Evolutionary conservation across 2,888 invertebrate genomes (phyloP), one percentile per base, ranked within the genome.

Genomic region (Eristalinus sepulchralis): DNA sequence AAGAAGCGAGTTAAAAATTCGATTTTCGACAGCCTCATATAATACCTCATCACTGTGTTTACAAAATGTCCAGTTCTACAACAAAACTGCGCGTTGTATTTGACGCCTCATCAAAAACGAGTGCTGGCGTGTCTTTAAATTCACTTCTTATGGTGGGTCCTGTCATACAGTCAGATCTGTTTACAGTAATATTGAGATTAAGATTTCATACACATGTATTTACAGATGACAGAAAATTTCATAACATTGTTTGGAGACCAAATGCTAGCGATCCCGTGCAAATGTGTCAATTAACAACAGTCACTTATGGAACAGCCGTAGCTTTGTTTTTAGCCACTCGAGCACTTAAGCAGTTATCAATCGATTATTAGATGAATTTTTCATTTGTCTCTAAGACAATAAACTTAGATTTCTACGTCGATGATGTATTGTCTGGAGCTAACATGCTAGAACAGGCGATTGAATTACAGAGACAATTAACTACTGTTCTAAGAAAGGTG

Each of bases 151-250:
- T 47, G 59, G 47, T 76, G 3, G 71, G 66, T 47, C 55, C 63
- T 27, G 57, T 70, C 13, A 20, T 80, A 10, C 83, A 88, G 47
- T 63, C 62, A 6, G 77, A 88, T 53, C 34, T 77, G 0, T 60
- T 63, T 17, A 62, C 67, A 13, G 68, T 83, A 24, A 8, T 66
- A 13, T 24, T 82, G 60, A 3, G 78, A 47, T 88, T 84, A 22
- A 64, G 85, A 34, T 63, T 11, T 9, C 39, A 75, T 55, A 22
- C 24, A 11, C 53, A 71, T 34, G 84, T 75, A 5, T 55, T 91
- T 1, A 87, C 88, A 0, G 70, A 83, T 1, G 78, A 85, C 20
- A 66, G 39, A 9, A 84, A 88, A 70, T 88, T 88, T 72, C 85
- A 78, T 60, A 59, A 80, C 31, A 72, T 88, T 64, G 20, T 85